These are phyloP conservation scores for Syngnathus rostellatus DNA, from an alignment of 2,797 vertebrate genomes.

Conservation along the genomic window DNA sequence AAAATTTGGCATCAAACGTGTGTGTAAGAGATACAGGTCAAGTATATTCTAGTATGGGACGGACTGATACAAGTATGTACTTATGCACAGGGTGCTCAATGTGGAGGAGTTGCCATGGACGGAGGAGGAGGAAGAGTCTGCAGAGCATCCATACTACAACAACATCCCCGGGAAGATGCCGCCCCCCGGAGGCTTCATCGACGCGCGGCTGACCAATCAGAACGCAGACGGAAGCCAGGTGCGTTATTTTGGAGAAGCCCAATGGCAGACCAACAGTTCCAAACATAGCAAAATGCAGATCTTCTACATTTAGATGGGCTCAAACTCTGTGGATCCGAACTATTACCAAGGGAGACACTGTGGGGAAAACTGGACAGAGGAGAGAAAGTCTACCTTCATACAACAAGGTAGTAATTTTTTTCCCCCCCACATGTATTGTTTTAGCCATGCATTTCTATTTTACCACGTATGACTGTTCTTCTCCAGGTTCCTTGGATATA, in stretches of 20 bases:
- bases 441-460: not conserved
- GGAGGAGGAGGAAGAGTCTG: slow-evolving; percentile 79
- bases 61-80: not conserved
- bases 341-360: slow-evolving; percentile 91
- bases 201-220: slow-evolving; percentile 75
- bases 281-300: not conserved
- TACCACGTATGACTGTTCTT: not conserved
- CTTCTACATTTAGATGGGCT: slow-evolving; percentile 63
- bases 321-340: slow-evolving; percentile 76
- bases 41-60: not conserved
- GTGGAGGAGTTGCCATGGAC: slow-evolving; percentile 85
- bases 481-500: slow-evolving; percentile 80
- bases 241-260: not conserved
- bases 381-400: slow-evolving; percentile 69
- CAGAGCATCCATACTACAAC: slow-evolving; percentile 90
- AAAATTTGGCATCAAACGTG: no score
- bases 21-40: not conserved
- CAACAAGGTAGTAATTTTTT: slow-evolving; percentile 72
- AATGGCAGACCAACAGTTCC: not conserved
- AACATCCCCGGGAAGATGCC: slow-evolving; percentile 88
- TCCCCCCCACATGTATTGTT: slow-evolving; percentile 1
- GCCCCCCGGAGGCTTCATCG: slow-evolving; percentile 81
- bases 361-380: slow-evolving; percentile 73
- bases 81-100: slow-evolving; percentile 77
- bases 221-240: slow-evolving; percentile 75